These are phyloP conservation scores for Podarcis lilfordi DNA, from an alignment of 2,797 vertebrate species.

Conservation along the genomic window DNA sequence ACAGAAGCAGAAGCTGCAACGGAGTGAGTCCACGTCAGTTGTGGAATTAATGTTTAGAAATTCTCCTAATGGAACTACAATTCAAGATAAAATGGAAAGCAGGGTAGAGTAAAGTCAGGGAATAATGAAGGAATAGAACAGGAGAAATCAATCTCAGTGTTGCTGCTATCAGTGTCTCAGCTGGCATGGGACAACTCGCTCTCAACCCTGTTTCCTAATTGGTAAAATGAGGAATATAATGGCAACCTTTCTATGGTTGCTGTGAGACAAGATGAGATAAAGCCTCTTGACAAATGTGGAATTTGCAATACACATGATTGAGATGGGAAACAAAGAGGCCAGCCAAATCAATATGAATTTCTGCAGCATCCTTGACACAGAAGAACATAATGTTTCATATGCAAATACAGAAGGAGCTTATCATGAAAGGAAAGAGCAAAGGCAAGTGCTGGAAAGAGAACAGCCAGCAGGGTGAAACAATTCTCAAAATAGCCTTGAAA, in stretches of 20 bases:
- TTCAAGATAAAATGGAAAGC: too few relatives aligned
- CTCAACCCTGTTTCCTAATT: too few relatives aligned
- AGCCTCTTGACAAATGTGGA: background rate
- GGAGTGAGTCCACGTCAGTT: too few relatives aligned
- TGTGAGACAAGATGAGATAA: background rate
- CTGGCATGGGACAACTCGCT: too few relatives aligned
- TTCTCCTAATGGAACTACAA: too few relatives aligned
- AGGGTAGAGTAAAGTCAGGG: too few relatives aligned
- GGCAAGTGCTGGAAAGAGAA: slow-evolving; percentile 1
- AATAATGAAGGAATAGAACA: too few relatives aligned
- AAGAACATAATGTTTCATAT: background rate
- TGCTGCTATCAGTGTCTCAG: too few relatives aligned
- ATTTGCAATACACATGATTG: background rate
- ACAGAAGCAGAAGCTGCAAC: background rate
- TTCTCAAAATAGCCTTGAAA: background rate
- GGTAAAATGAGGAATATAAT: too few relatives aligned
- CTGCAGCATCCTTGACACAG: background rate
- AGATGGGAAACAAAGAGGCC: background rate
- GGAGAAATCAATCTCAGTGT: too few relatives aligned
- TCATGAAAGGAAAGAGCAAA: background rate
- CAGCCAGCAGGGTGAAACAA: background rate
- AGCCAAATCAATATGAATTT: slow-evolving; percentile 10
- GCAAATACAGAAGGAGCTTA: slow-evolving; percentile 5
- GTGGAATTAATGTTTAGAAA: too few relatives aligned
- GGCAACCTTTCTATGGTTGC: background rate